Evolutionary conservation across 2,113 vertebrate species (phyloP).

Genomic region (Malurus elegans): DNA sequence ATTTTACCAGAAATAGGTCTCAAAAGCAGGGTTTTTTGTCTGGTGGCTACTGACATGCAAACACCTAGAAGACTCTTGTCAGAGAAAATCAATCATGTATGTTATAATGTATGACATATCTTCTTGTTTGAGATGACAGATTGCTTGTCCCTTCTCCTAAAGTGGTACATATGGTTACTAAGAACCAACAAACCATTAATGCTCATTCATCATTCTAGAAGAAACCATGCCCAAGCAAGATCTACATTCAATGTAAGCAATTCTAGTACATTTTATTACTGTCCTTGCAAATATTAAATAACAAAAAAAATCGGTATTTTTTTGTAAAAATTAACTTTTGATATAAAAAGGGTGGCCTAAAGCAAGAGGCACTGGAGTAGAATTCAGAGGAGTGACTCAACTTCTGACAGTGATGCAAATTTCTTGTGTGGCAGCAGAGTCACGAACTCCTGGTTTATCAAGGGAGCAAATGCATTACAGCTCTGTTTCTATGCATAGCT

Average conservation of each 20-base stretch:
- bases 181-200: background rate
- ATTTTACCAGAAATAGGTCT: background rate
- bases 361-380: background rate
- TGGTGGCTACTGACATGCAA: background rate
- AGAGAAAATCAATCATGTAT: background rate
- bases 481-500: slow-evolving; percentile 1
- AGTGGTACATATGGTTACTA: background rate
- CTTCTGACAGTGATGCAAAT: slow-evolving; percentile 2
- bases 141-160: background rate
- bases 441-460: slow-evolving; percentile 16
- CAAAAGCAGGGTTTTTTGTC: background rate
- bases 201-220: background rate
- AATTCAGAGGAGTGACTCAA: slow-evolving; percentile 30
- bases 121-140: background rate
- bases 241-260: background rate
- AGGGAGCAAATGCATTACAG: background rate
- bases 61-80: background rate
- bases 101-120: background rate
- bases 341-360: background rate
- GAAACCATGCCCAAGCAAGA: background rate
- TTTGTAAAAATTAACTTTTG: background rate
- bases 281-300: background rate
- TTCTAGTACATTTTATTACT: background rate
- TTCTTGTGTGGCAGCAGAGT: slow-evolving; percentile 6
- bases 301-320: background rate